Base-by-base conservation (phyloP, 2,888 invertebrate genomes). In the Sarcophaga rosellei region DNA sequence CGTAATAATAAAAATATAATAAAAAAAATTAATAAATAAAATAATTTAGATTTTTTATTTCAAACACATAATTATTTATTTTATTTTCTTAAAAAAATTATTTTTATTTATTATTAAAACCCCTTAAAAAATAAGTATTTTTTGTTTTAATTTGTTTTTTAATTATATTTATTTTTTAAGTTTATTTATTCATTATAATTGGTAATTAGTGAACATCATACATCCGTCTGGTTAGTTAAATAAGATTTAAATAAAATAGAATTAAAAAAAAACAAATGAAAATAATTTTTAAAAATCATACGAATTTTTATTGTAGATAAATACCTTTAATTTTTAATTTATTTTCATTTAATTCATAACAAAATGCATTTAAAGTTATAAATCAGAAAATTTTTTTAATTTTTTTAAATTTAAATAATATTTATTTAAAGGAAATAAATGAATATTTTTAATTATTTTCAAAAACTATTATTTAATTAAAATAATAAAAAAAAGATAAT, bases 221-320 rank as follows among this genome's bases (percentile, higher is more conserved):
- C 81, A 84, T 86, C 86, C 86, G 86, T 86, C 86, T 86, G 77
- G 57, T 63, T 86, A 86, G 86, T 86, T 86, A 81, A 83, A 84
- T 86, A 86, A 86, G 81, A 77, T 79, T 82, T 75, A 83, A 81
- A 78, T 62, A 65, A 53, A n/a, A 81, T 12, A 76, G 57, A 21
- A 78, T 15, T 35, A 45, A 57, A 65, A 59, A 74, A 75, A 25
- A 11, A 81, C 11, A 69, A 35, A 35, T 1, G 6, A 35, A 35
- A 35, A 35, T 35, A 35, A 35, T 35, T 35, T 35, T 35, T 35
- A 35, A 62, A 81, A 81, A 59, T 65, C 47, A 66, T 23, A 80
- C 73, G 45, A 84, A 80, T 72, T 76, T 80, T 70, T 62, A 68
- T 47, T 72, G 65, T 86, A 83, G 65, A 84, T 83, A 84, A 68